Conservation (phyloP, 2,113 vertebrate genomes). For the Callionymus lyra region DNA sequence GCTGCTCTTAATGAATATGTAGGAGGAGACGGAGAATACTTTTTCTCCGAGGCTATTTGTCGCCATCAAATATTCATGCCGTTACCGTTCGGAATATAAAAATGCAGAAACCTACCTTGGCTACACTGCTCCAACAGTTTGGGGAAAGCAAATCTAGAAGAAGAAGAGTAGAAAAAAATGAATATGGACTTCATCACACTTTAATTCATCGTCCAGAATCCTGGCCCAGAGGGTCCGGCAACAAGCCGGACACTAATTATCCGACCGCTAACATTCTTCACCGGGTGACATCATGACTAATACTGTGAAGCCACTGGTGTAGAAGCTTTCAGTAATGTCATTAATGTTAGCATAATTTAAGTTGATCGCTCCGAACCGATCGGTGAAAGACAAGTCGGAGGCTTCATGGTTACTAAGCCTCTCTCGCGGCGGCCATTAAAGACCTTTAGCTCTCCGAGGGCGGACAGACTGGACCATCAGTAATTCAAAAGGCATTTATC, state of each 20-base stretch:
- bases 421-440: background rate
- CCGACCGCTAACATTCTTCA: conserved; percentile 14
- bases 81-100: background rate
- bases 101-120: conserved; percentile 71
- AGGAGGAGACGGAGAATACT: too few species aligned
- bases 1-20: too few species aligned
- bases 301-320: conserved; percentile 27
- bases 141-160: conserved; percentile 80
- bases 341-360: conserved; percentile 30
- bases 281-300: conserved; percentile 25
- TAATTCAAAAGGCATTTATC: conserved; percentile 48
- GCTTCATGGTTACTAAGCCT: conserved; percentile 4
- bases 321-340: conserved; percentile 40
- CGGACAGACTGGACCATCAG: conserved; percentile 11
- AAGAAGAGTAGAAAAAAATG: conserved; percentile 6
- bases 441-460: conserved; percentile 10
- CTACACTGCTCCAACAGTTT: conserved; percentile 94
- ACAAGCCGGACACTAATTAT: conserved; percentile 2
- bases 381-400: conserved; percentile 1
- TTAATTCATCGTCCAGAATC: too few species aligned
- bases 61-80: too few species aligned
- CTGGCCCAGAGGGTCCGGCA: too few species aligned
- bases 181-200: too few species aligned
- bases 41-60: too few species aligned
- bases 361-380: conserved; percentile 28